These are phyloP conservation scores for Cygnus atratus DNA, from an alignment of 2,113 vertebrate species.

Conservation along the genomic window DNA sequence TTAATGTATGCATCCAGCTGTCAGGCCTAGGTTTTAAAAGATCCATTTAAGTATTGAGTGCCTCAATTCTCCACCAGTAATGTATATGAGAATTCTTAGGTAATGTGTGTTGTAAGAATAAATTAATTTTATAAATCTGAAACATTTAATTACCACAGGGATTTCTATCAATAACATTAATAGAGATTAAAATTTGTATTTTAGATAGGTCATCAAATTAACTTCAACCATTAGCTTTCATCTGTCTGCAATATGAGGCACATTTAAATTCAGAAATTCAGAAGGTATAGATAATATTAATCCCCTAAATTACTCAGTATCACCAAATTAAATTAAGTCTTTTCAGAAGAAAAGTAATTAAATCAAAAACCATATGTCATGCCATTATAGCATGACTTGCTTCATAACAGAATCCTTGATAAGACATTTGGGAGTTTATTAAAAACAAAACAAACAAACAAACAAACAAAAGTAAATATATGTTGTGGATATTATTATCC, in stretches of 20 bases:
- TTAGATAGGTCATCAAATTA: neutral
- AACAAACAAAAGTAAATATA: neutral
- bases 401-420: neutral
- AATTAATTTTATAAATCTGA: neutral
- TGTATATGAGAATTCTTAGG: neutral
- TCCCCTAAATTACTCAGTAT: neutral
- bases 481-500: neutral
- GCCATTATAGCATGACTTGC: neutral
- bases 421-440: neutral
- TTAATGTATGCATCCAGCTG: neutral
- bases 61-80: neutral
- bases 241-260: neutral
- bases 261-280: neutral
- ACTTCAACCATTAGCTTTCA: neutral
- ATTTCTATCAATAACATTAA: neutral
- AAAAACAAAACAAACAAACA: neutral
- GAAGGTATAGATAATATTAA: neutral
- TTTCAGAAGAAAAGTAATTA: conserved; percentile 15
- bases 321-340: neutral
- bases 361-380: neutral
- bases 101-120: neutral
- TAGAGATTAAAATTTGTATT: neutral
- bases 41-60: neutral
- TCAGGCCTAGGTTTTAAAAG: neutral
- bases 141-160: neutral